These are phyloP conservation scores for Labeo catla DNA, from an alignment of 2,113 vertebrate species.

Conservation along the genomic window DNA sequence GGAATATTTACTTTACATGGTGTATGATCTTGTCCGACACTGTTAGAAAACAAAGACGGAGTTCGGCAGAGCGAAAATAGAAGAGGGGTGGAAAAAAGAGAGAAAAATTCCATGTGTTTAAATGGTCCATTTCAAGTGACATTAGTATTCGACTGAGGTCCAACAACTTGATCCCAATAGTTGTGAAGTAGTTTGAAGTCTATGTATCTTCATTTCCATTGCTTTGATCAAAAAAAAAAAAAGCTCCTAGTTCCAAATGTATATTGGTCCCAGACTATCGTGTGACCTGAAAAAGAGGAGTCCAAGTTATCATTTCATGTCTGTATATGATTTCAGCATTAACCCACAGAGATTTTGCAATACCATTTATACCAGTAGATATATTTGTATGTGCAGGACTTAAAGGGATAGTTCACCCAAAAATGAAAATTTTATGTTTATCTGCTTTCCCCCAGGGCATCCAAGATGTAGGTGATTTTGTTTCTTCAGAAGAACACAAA, in stretches of 20 bases:
- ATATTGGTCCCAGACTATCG: conserved; percentile 73
- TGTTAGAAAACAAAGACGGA: conserved; percentile 47
- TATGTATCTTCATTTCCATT: conserved; percentile 42
- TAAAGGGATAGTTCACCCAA: no score
- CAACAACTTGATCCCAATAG: conserved; percentile 58
- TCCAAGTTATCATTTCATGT: background rate
- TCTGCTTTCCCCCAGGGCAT: no score
- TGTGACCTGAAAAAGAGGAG: conserved; percentile 73
- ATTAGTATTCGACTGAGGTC: conserved; percentile 65
- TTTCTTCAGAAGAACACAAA: no score
- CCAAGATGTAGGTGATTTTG: no score
- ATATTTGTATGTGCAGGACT: background rate
- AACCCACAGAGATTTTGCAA: background rate
- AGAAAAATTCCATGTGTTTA: conserved; percentile 51
- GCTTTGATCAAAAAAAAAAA: conserved; percentile 48
- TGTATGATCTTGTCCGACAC: conserved; percentile 40
- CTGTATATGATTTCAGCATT: background rate
- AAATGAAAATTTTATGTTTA: no score
- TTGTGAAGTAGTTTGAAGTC: conserved; percentile 63
- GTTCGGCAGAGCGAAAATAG: conserved; percentile 38
- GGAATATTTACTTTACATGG: conserved; percentile 55
- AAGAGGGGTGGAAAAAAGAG: background rate
- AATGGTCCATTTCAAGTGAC: conserved; percentile 59
- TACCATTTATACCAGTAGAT: background rate
- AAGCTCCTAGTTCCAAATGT: conserved; percentile 54